Evolutionary conservation across 92 coral and sea anemone genomes (phyloP).

Genomic region (Phenganax stokvisi): DNA sequence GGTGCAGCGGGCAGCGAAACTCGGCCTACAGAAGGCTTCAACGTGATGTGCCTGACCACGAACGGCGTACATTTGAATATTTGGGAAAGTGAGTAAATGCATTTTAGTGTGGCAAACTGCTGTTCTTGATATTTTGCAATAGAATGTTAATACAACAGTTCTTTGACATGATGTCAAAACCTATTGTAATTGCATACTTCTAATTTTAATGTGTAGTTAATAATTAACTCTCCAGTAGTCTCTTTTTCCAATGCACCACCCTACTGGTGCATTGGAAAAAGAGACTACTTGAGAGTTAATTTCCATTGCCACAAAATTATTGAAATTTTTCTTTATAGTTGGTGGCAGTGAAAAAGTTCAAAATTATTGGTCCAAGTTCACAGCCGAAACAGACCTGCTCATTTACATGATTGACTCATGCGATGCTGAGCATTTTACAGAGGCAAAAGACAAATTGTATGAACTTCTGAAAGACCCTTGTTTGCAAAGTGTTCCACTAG

Average conservation of each 20-base stretch:
- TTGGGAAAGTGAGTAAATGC: constrained; percentile 79
- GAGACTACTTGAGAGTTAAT: neutral
- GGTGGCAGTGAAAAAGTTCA: constrained; percentile 77
- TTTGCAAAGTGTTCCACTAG: constrained; percentile 67
- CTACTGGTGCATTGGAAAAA: neutral
- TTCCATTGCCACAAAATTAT: neutral
- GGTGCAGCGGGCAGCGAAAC: constrained; percentile 52
- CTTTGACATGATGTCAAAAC: too few species aligned
- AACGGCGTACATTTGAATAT: constrained; percentile 71
- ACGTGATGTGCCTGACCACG: constrained; percentile 77
- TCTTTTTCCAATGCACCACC: neutral
- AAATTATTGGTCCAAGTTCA: constrained; percentile 82
- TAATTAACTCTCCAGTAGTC: too few species aligned
- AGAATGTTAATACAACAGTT: too few species aligned
- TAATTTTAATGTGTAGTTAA: neutral
- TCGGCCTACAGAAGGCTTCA: constrained; percentile 78
- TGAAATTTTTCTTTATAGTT: constrained; percentile 50
- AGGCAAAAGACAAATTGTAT: constrained; percentile 60
- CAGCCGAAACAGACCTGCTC: constrained; percentile 55
- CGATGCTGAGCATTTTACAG: constrained; percentile 56
- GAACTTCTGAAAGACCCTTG: constrained; percentile 52
- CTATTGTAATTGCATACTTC: neutral
- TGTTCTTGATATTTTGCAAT: neutral
- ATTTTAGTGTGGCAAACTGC: neutral
- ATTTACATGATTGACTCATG: constrained; percentile 74